These are phyloP conservation scores for Oppia nitens DNA, from an alignment of 1,140 invertebrate species.

Conservation along the genomic window DNA sequence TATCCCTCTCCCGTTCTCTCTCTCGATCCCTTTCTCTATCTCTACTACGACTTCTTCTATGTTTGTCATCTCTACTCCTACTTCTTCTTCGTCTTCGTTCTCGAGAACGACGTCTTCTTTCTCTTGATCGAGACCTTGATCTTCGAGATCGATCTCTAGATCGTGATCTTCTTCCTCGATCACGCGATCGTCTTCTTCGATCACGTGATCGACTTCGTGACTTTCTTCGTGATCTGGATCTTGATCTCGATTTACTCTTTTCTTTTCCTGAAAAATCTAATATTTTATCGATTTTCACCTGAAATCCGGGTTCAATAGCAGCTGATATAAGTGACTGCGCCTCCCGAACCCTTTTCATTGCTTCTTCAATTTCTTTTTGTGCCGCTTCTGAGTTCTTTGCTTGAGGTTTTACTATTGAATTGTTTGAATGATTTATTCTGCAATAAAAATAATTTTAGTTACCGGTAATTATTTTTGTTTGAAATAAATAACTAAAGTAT, in stretches of 20 bases:
- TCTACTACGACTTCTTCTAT: not conserved
- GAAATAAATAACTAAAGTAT: constrained; percentile 27
- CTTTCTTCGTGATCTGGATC: constrained; percentile 20
- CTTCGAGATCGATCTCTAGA: constrained; percentile 16
- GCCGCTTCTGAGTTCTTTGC: constrained; percentile 86
- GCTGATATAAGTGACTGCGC: constrained; percentile 82
- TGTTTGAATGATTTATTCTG: constrained; percentile 70
- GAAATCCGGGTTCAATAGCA: constrained; percentile 54
- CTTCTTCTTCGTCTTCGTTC: constrained; percentile 18
- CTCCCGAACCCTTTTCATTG: constrained; percentile 88
- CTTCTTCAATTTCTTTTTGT: constrained; percentile 86
- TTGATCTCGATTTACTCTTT: constrained; percentile 17
- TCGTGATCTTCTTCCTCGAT: constrained; percentile 16
- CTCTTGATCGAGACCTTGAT: constrained; percentile 24
- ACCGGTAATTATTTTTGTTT: too few species aligned
- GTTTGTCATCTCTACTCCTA: not conserved
- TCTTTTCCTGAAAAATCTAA: not conserved
- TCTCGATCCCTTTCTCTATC: constrained; percentile 21
- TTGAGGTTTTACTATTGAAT: constrained; percentile 77
- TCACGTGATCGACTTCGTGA: constrained; percentile 20
- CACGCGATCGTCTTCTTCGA: constrained; percentile 21
- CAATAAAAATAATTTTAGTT: too few species aligned
- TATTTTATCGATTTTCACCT: not conserved
- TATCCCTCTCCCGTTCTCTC: constrained; percentile 6
- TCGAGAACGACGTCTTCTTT: constrained; percentile 17